Evolutionary conservation across 92 coral and sea anemone species (phyloP).

Genomic region (Bergia sp.): DNA sequence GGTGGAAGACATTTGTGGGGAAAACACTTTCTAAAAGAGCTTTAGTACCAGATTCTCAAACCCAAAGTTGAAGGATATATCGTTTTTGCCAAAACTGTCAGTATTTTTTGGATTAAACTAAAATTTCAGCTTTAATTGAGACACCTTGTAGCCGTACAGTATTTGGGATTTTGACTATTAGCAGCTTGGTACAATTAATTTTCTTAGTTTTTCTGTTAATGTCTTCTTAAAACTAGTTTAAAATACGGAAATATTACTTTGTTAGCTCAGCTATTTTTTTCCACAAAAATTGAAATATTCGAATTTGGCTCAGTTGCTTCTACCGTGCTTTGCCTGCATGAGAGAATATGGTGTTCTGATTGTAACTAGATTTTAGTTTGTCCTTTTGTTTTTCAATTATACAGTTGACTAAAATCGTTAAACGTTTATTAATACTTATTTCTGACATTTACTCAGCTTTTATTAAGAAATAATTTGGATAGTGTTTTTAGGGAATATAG

Average conservation of each 20-base stretch:
- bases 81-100: no score
- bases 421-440: not conserved
- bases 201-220: not conserved
- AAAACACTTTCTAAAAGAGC: not conserved
- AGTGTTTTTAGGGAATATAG: not conserved
- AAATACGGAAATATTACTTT: not conserved
- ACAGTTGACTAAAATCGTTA: no score
- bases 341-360: not conserved
- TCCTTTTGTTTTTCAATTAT: not conserved
- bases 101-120: not conserved
- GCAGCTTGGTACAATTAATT: not conserved
- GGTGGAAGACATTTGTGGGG: not conserved
- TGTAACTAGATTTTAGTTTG: not conserved
- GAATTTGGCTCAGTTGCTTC: not conserved
- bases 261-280: not conserved
- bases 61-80: not conserved
- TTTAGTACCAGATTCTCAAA: not conserved
- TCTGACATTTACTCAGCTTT: not conserved
- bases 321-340: not conserved
- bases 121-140: not conserved
- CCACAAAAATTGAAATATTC: not conserved
- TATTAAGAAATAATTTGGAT: not conserved
- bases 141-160: not conserved
- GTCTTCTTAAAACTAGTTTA: no score
- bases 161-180: no score